phyloP scores from a whole-genome alignment of 2,113 vertebrate genomes.

The Periophthalmodon schlosseri region DNA sequence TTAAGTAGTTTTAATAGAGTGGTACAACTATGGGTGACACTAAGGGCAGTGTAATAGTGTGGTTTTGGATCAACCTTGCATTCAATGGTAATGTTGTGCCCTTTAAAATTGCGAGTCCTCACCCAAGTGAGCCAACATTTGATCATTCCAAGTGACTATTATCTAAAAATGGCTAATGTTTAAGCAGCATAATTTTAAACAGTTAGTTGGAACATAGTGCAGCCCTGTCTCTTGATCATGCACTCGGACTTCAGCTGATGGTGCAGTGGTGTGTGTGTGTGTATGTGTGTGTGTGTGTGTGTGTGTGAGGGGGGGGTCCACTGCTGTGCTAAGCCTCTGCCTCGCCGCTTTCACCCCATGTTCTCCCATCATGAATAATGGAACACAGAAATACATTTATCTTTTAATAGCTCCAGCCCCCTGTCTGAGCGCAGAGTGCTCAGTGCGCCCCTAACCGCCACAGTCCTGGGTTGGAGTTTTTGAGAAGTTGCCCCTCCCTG shows the following conservation, averaged over 20 bases:
- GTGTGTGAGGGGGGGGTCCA: slow-evolving; percentile 70
- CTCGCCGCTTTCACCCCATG: slow-evolving; percentile 68
- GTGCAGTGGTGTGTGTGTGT: slow-evolving; percentile 57
- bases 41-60: not conserved
- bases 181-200: not conserved
- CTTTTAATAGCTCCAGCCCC: slow-evolving; percentile 79
- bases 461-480: slow-evolving; percentile 58
- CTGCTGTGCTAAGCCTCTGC: slow-evolving; percentile 78
- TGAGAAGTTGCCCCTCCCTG: slow-evolving; percentile 33
- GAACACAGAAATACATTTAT: slow-evolving; percentile 82
- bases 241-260: slow-evolving; percentile 56
- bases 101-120: not conserved
- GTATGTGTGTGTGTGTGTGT: slow-evolving; percentile 38
- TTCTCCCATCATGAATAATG: slow-evolving; percentile 80
- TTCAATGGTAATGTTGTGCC: not conserved
- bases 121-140: not conserved
- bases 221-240: slow-evolving; percentile 57
- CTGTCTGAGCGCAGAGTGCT: slow-evolving; percentile 65
- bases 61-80: not conserved
- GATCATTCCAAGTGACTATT: not conserved
- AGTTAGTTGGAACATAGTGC: slow-evolving; percentile 21
- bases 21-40: not conserved
- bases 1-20: not conserved
- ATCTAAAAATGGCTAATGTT: not conserved
- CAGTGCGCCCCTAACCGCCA: slow-evolving; percentile 61